Base-by-base conservation (phyloP, 2,113 vertebrate genomes). In the Shinisaurus crocodilurus region DNA sequence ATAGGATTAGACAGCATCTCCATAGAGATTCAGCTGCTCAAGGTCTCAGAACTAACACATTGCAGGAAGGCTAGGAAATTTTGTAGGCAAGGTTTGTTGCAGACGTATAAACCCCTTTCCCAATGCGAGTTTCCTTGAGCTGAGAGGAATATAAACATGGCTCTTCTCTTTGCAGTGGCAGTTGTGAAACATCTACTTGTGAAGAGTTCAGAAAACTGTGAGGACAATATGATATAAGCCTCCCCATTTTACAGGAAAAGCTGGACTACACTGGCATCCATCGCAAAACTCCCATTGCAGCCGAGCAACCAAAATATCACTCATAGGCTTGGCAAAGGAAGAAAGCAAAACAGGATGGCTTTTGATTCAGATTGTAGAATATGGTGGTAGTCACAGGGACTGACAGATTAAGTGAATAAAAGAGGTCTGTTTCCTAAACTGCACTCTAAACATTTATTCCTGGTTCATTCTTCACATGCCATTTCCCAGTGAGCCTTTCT, bases 401-500 rank as follows among this genome's bases (percentile, higher is more conserved):
- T 90, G 87, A 86, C 70, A 94, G 89, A 92, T 93, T 89, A 83
- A 60, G 5, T 86, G 90, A 94, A 63, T 92, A 69, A 90, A 93
- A 91, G 60, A 43, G 75, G 92, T 91, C 83, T 0, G 0, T 89
- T 96, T 95, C 72, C 92, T 0, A 65, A 95, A 95, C 75, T 90
- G 70, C 43, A 82, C 48, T 89, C 40, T 57, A 94, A 95, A 95
- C 93, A 94, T 89, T 89, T 91, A 86, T 92, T 77, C 72, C 70
- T 89, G 92, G 85, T 87, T 93, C 88, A 88, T 75, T 94, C 91
- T 94, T 96, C 92, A 95, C 94, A 95, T 72, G 69, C 12, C 88
- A 88, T 92, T 92, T 94, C 91, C 87, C 83, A 92, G 45, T 86
- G 84, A 93, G 95, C 86, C 88, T 87, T 88, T 96, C 86, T 88